Evolutionary conservation across 2,113 vertebrate species (phyloP).

Genomic region (Leuciscus idus): DNA sequence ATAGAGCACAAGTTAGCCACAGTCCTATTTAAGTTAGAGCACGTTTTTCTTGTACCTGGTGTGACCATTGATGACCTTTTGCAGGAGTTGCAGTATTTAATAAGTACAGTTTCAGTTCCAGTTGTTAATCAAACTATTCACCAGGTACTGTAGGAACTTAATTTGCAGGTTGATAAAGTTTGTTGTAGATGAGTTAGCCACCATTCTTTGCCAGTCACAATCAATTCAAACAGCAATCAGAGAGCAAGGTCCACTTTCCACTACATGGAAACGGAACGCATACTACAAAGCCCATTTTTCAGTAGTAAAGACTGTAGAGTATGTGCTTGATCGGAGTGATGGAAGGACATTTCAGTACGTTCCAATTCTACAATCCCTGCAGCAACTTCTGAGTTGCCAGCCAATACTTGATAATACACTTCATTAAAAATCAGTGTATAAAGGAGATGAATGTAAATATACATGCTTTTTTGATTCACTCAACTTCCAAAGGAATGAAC

Average conservation of each 20-base stretch:
- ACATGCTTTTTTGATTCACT: not conserved
- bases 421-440: not conserved
- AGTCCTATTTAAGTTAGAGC: slow-evolving; percentile 36
- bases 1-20: slow-evolving; percentile 39
- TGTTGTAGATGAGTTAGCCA: slow-evolving; percentile 33
- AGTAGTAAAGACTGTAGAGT: slow-evolving; percentile 38
- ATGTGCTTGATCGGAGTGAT: slow-evolving; percentile 18
- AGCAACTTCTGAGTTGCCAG: slow-evolving; percentile 32
- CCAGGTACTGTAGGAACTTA: slow-evolving; percentile 22
- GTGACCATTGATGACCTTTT: slow-evolving; percentile 6
- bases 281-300: slow-evolving; percentile 38
- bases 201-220: slow-evolving; percentile 32
- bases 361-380: slow-evolving; percentile 39
- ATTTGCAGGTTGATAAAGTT: slow-evolving; percentile 39
- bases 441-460: not conserved
- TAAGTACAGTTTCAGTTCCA: slow-evolving; percentile 37
- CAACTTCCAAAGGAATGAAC: slow-evolving; percentile 16
- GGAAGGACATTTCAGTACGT: slow-evolving; percentile 35
- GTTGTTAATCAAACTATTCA: slow-evolving; percentile 22
- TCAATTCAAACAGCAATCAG: slow-evolving; percentile 35
- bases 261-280: slow-evolving; percentile 28
- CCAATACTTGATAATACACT: slow-evolving; percentile 1
- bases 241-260: slow-evolving; percentile 31
- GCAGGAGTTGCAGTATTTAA: slow-evolving; percentile 44
- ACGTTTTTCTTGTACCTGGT: slow-evolving; percentile 41